A percentile compares a stretch with the other conserved stretches of the same genome.
phyloP scores from a whole-genome alignment of 2,797 vertebrate genomes.

The Scolopax rusticola region DNA sequence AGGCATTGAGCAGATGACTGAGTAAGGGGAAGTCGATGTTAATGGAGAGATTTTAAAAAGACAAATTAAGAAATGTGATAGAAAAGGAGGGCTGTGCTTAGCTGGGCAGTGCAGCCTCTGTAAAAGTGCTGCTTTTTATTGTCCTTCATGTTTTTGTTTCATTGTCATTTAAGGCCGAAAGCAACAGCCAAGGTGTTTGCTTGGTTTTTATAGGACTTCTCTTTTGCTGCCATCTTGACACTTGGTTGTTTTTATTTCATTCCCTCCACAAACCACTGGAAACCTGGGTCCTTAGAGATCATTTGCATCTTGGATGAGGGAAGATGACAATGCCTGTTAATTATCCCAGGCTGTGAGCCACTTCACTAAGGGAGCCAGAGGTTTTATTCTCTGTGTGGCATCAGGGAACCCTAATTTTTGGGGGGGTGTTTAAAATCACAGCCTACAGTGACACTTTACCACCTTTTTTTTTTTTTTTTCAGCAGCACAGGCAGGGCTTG shows the following conservation, averaged over 20 bases:
- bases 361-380: accelerated
- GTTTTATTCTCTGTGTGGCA: not conserved
- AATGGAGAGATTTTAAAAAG: not conserved
- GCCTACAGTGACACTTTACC: not conserved
- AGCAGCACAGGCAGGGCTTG: not conserved
- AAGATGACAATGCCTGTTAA: not conserved
- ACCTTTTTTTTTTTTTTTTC: not conserved
- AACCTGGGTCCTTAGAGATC: not conserved
- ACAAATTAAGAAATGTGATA: not conserved
- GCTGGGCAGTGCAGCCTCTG: not conserved
- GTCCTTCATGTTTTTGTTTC: not conserved
- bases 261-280: not conserved
- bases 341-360: not conserved
- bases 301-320: not conserved
- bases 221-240: not conserved
- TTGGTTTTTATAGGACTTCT: not conserved
- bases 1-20: not conserved
- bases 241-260: not conserved
- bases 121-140: not conserved
- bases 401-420: not conserved
- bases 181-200: not conserved
- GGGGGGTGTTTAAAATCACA: not conserved
- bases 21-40: not conserved
- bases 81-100: not conserved
- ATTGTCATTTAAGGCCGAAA: not conserved